phyloP scores from a whole-genome alignment of 2,113 vertebrate genomes.

The Prietella phreatophila region DNA sequence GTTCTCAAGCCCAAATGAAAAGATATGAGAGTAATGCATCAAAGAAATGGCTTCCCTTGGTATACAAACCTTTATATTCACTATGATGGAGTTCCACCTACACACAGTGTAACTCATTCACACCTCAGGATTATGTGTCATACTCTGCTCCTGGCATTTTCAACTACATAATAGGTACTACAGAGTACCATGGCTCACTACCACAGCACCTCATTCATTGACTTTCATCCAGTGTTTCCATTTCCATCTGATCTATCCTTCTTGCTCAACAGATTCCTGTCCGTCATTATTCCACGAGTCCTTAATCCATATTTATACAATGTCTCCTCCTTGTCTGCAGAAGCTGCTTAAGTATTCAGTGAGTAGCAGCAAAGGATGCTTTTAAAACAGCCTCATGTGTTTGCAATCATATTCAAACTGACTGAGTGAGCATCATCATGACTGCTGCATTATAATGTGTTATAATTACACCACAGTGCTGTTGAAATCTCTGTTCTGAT shows the following conservation, averaged over 20 bases:
- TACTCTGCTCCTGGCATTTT: slow-evolving; percentile 17
- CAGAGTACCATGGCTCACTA: slow-evolving; percentile 29
- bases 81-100: slow-evolving; percentile 8
- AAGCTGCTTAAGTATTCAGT: slow-evolving; percentile 31
- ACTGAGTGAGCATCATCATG: slow-evolving; percentile 21
- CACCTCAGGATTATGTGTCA: slow-evolving; percentile 25
- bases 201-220: slow-evolving; percentile 38
- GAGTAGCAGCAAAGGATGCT: slow-evolving; percentile 21
- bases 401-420: slow-evolving; percentile 21
- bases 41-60: slow-evolving; percentile 5
- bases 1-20: slow-evolving; percentile 23
- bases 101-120: slow-evolving; percentile 19
- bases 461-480: neutral
- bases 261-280: slow-evolving; percentile 31
- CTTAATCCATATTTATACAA: slow-evolving; percentile 63
- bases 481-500: neutral
- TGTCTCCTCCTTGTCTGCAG: slow-evolving; percentile 50
- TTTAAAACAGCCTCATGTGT: slow-evolving; percentile 38
- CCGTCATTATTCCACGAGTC: slow-evolving; percentile 60
- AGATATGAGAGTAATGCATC: slow-evolving; percentile 19
- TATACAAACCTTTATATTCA: slow-evolving; percentile 12
- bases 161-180: slow-evolving; percentile 22
- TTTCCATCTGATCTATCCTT: slow-evolving; percentile 34
- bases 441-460: neutral
- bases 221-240: slow-evolving; percentile 15